These are phyloP conservation scores for Microcebus jonahi DNA, from an alignment of 2,113 vertebrate genomes.

Conservation along the genomic window DNA sequence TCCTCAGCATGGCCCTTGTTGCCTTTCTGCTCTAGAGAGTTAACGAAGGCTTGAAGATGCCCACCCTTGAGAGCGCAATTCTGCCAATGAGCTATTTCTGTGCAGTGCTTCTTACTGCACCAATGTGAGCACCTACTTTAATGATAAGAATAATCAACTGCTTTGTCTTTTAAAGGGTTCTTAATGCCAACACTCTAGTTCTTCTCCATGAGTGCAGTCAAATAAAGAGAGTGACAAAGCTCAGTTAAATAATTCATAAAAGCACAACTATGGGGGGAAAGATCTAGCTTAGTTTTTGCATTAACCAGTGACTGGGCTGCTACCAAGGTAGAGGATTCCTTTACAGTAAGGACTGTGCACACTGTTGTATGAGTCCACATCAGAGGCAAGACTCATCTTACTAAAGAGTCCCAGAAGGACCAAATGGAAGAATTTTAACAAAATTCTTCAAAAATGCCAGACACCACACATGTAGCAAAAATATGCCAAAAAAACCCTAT, in stretches of 20 bases:
- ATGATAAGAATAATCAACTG: conserved; percentile 55
- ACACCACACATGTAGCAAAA: neutral
- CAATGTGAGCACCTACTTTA: neutral
- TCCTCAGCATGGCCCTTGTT: neutral
- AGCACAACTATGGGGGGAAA: neutral
- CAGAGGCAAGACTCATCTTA: neutral
- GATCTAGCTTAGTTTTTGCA: neutral
- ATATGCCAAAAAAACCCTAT: neutral
- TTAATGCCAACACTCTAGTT: conserved; percentile 49
- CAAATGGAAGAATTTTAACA: neutral
- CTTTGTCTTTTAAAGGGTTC: conserved; percentile 60
- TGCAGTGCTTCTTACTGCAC: neutral
- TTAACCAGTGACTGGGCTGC: neutral
- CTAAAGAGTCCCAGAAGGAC: neutral
- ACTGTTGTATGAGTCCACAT: no score
- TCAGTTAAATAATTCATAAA: conserved; percentile 46
- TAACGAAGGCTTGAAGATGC: conserved; percentile 50
- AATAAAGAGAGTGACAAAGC: neutral
- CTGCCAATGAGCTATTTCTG: conserved; percentile 30
- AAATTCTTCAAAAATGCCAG: neutral
- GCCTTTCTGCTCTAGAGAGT: conserved; percentile 28
- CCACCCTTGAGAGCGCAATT: neutral
- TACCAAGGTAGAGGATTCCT: neutral
- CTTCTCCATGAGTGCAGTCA: conserved; percentile 29
- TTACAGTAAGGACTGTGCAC: neutral